phyloP scores from a whole-genome alignment of 2,797 vertebrate genomes.

The Hippoglossus hippoglossus region DNA sequence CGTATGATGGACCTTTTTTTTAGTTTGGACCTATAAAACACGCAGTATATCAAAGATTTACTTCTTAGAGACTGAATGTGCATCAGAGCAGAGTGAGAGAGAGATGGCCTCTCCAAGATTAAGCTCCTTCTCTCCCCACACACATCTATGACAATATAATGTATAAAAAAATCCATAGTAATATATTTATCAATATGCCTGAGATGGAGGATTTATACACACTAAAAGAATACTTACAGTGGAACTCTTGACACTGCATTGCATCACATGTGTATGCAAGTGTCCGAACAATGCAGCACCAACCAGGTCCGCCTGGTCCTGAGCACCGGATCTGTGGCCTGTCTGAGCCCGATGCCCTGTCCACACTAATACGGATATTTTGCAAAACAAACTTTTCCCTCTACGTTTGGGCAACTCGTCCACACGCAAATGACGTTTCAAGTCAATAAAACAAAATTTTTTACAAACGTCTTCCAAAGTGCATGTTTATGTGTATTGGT shows the following conservation, averaged over 20 bases:
- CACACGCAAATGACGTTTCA: too few relatives aligned
- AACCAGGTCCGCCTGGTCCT: slow-evolving; percentile 48
- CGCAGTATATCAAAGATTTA: slow-evolving; percentile 80
- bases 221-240: slow-evolving; percentile 34
- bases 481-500: too few relatives aligned
- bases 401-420: too few relatives aligned
- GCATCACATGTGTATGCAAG: slow-evolving; percentile 35
- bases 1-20: slow-evolving; percentile 66
- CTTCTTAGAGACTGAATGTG: slow-evolving; percentile 77
- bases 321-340: slow-evolving; percentile 60
- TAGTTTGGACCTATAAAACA: slow-evolving; percentile 80
- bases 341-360: slow-evolving; percentile 36
- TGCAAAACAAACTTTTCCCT: too few relatives aligned
- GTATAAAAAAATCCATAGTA: slow-evolving; percentile 74
- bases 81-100: slow-evolving; percentile 65
- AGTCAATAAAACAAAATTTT: too few relatives aligned
- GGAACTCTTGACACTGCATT: slow-evolving; percentile 38
- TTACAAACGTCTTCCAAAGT: too few relatives aligned
- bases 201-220: slow-evolving; percentile 57
- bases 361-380: too few relatives aligned
- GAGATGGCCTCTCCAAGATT: slow-evolving; percentile 75
- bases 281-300: slow-evolving; percentile 37
- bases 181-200: slow-evolving; percentile 74
- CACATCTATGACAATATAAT: slow-evolving; percentile 62
- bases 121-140: slow-evolving; percentile 55